Evolutionary conservation across 2,888 invertebrate genomes (phyloP), one percentile per base, ranked within the genome.

Genomic region (Tetranychus truncatus): DNA sequence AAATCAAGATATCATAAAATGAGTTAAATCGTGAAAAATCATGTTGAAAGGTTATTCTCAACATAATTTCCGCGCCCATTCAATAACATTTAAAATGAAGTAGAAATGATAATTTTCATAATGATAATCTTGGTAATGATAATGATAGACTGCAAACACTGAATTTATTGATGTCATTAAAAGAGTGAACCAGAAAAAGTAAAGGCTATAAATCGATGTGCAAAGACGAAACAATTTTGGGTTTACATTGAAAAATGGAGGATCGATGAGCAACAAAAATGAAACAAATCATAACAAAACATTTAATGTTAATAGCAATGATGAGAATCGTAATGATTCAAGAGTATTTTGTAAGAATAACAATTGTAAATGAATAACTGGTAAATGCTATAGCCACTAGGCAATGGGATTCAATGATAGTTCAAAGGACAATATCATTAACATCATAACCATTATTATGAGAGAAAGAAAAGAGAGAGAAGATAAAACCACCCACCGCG

Each of bases 401-500:
- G 55, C 55, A 9, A 15, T 15, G 9, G 46, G 55, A 55, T 15
- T 55, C 55, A 15, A 55, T 55, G 55, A 15, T 15, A 55, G 55
- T 55, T 9, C 1, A 15, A 55, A 15, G 55, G 55, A 55, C 55
- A 55, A 15, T 55, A 55, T 55, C 15, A 15, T 55, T 55, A 55
- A 15, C 9, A 55, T 55, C 6, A 55, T 55, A 15, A 55, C 15
- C 55, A 15, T 55, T 55, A 55, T 55, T 55, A 55, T 55, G 55
- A 6, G 2, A 55, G 15, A 15, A 55, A 55, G 9, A 55, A 7
- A 15, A 55, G 55, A 55, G 55, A 55, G 15, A 5, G 15, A 55
- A 55, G 55, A 55, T 55, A 55, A 55, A 55, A 55, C 55, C 55
- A 55, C 55, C 55, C 55, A 55, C 55, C 55, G 55, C 55, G 55